These are phyloP conservation scores for Atractosteus spatula DNA, from an alignment of 2,113 vertebrate species.

Conservation along the genomic window DNA sequence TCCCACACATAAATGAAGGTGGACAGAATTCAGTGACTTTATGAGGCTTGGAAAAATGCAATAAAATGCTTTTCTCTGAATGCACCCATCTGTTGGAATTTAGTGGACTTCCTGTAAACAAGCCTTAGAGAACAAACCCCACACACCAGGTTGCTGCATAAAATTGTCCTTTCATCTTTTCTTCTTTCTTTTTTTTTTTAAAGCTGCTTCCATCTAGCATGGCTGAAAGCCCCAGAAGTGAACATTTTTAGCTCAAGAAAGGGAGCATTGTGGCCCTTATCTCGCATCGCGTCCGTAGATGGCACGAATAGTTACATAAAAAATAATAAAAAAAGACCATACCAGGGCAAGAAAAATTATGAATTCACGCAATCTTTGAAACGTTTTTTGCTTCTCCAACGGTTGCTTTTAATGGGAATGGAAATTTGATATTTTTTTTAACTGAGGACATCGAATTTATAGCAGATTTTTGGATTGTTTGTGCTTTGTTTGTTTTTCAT, in stretches of 20 bases:
- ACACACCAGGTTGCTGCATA: slow-evolving; percentile 46
- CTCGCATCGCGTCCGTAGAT: background rate
- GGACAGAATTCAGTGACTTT: slow-evolving; percentile 49
- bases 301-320: background rate
- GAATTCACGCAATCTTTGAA: no score
- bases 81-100: slow-evolving; percentile 64
- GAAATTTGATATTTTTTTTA: no score
- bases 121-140: slow-evolving; percentile 58
- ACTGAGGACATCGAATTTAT: no score
- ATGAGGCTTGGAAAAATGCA: slow-evolving; percentile 65
- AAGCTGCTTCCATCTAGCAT: background rate
- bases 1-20: slow-evolving; percentile 65
- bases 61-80: slow-evolving; percentile 65
- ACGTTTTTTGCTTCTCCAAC: no score
- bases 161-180: slow-evolving; percentile 54
- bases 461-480: no score
- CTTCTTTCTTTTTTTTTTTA: slow-evolving; percentile 27
- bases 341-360: no score
- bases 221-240: background rate
- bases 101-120: slow-evolving; percentile 71
- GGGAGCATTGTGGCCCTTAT: no score
- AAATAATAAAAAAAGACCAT: background rate
- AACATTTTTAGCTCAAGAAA: background rate
- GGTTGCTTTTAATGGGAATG: no score
- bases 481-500: no score